phyloP scores from a whole-genome alignment of 2,888 invertebrate species.

The Mamestra brassicae region DNA sequence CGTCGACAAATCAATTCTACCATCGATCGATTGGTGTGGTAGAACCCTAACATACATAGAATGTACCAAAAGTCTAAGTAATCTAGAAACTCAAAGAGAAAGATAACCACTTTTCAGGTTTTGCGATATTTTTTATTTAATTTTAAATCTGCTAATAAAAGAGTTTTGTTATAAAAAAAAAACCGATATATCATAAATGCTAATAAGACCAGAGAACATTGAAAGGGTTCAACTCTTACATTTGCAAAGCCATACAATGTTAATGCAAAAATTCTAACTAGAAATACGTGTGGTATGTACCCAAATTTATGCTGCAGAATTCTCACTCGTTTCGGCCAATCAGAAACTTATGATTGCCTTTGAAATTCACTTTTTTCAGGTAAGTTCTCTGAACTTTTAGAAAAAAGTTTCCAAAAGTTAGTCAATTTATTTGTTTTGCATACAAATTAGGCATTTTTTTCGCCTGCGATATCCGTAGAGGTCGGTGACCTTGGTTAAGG shows the following conservation, averaged over 20 bases:
- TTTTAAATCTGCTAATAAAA: background rate
- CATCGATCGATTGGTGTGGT: no score
- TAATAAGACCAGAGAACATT: slow-evolving; percentile 23
- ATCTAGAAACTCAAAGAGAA: no score
- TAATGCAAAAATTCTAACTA: slow-evolving; percentile 1
- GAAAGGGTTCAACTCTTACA: slow-evolving; percentile 26
- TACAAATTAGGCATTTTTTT: slow-evolving; percentile 47
- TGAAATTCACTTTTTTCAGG: slow-evolving; percentile 37
- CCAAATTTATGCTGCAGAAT: slow-evolving; percentile 10
- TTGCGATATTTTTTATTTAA: no score
- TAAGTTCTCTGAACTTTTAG: slow-evolving; percentile 23
- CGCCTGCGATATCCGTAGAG: slow-evolving; percentile 31
- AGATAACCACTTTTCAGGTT: background rate
- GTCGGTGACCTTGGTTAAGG: slow-evolving; percentile 18
- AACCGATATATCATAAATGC: slow-evolving; percentile 24
- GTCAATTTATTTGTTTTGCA: slow-evolving; percentile 58
- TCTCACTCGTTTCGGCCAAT: background rate
- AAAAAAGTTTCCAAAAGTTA: slow-evolving; percentile 40
- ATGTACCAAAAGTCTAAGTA: no score
- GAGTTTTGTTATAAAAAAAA: slow-evolving; percentile 3
- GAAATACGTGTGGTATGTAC: background rate
- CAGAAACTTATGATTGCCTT: slow-evolving; percentile 57
- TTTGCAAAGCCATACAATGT: slow-evolving; percentile 2
- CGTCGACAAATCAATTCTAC: no score
- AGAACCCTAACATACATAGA: no score